Evolutionary conservation across 2,888 invertebrate genomes (phyloP), one percentile per base, ranked within the genome.

Genomic region (Chrysolina americana): DNA sequence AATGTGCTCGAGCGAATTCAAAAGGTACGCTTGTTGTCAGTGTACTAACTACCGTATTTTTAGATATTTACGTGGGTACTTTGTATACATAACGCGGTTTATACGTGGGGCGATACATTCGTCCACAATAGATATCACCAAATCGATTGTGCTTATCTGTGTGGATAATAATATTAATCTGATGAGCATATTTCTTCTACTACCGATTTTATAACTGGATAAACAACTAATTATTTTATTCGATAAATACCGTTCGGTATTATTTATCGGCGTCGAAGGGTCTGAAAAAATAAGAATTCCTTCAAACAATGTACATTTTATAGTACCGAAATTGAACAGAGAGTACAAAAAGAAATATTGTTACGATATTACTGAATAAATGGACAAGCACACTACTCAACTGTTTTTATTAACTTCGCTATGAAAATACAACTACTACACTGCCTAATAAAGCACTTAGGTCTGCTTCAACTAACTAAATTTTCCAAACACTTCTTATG

Each of bases 11-110:
- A 69, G 78, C 77, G 77, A 77, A 79, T 73, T 76, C 74, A 75
- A 77, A 78, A 76, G 75, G 76, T 75, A 74, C 76, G 69, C 66
- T 69, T 73, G 66, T 73, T 72, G 71, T 75, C 64, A 77, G 75
- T 77, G 70, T 77, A 76, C 36, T 8, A 8, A 81, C 81, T 81
- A 81, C 81, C 76, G 81, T 80, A 78, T 81, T 80, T 80, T 72
- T 65, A 78, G 70, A 78, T 76, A 78, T 78, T 75, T 74, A 74
- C 68, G 68, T 66, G 68, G 68, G 70, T 74, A 75, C 74, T 41
- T 77, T 76, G 77, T 77, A 72, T 78, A 78, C 75, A 74, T 76
- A 74, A 74, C 75, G 76, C 74, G 72, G 72, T 68, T 74, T 71
- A 70, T 64, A 71, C 66, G 66, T 71, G 74, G 77, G 79, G 78